Evolutionary conservation across 1,140 invertebrate genomes (phyloP).

Genomic region (Gonatopus flavifemur): DNA sequence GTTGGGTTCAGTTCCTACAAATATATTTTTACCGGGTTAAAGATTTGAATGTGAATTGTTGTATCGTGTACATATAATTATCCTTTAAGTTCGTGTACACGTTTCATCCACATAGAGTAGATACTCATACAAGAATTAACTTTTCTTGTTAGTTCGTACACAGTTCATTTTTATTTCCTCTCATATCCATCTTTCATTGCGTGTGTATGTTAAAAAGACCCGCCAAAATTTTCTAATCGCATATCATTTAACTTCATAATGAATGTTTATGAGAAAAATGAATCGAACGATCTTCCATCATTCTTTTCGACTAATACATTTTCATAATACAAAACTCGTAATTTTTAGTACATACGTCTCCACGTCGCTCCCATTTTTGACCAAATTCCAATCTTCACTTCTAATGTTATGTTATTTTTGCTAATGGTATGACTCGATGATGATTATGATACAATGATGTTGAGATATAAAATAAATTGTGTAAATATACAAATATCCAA

Average conservation of each 20-base stretch:
- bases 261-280: neutral
- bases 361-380: neutral
- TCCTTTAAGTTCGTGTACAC: constrained; percentile 27
- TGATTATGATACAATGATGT: constrained; percentile 48
- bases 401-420: constrained; percentile 31
- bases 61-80: constrained; percentile 36
- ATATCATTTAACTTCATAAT: constrained; percentile 1
- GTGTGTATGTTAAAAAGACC: neutral
- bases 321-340: constrained; percentile 12
- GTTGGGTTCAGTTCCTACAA: constrained; percentile 47
- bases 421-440: constrained; percentile 44
- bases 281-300: constrained; percentile 3
- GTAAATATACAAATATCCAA: constrained; percentile 47
- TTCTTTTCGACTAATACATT: neutral
- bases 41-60: constrained; percentile 36
- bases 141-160: constrained; percentile 20
- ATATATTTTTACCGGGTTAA: constrained; percentile 34
- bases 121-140: constrained; percentile 22
- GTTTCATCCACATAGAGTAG: constrained; percentile 23
- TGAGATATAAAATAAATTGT: constrained; percentile 57
- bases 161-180: constrained; percentile 2
- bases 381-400: constrained; percentile 15
- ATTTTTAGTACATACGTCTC: constrained; percentile 7
- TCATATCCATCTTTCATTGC: constrained; percentile 2
- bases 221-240: neutral